Conservation (phyloP, 64 coral and sea anemone genomes). For the Platygyra sinensis region DNA sequence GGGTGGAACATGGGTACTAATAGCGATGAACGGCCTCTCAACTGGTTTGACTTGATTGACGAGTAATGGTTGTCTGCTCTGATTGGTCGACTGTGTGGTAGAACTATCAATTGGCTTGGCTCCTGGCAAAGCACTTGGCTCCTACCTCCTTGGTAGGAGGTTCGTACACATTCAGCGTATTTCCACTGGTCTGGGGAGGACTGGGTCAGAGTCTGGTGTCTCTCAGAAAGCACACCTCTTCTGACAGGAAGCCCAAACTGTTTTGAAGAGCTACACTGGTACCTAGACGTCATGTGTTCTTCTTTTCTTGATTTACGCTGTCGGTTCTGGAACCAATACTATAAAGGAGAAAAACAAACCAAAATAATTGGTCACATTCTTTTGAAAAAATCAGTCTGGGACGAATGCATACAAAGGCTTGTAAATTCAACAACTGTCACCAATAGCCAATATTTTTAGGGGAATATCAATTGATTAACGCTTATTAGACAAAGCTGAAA, state of each 20-base stretch:
- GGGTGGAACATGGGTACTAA: not conserved
- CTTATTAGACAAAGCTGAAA: too few species aligned
- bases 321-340: slow-evolving; percentile 33
- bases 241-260: not conserved
- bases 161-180: not conserved
- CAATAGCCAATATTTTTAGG: too few species aligned
- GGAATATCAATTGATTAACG: too few species aligned
- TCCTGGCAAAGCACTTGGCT: too few species aligned
- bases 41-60: not conserved
- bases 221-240: too few species aligned
- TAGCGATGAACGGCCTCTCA: not conserved
- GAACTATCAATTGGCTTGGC: not conserved
- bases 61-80: not conserved
- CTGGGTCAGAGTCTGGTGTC: not conserved
- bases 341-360: not conserved
- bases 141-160: not conserved
- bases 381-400: too few species aligned
- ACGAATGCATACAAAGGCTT: too few species aligned
- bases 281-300: not conserved
- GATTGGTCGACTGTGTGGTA: not conserved
- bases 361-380: not conserved
- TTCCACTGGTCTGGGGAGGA: not conserved
- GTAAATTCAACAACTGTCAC: too few species aligned
- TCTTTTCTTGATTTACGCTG: not conserved
- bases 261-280: not conserved